These are phyloP conservation scores for Napeogenes sylphis DNA, from an alignment of 2,888 invertebrate species.

Conservation along the genomic window DNA sequence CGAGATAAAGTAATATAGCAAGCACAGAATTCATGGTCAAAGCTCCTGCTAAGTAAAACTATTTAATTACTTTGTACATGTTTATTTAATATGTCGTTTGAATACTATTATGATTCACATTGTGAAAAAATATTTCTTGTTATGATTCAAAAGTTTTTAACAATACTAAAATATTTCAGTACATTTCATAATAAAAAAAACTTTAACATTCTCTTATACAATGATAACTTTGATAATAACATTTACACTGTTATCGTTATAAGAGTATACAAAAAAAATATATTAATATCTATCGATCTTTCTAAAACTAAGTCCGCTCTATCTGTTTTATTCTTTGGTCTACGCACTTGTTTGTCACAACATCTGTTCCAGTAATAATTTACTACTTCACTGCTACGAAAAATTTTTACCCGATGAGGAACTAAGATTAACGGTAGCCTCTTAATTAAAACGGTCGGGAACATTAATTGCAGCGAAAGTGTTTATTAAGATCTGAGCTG, in stretches of 20 bases:
- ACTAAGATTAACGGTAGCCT: conserved; percentile 39
- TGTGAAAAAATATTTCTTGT: too few relatives aligned
- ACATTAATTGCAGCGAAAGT: conserved; percentile 21
- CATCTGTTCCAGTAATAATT: conserved; percentile 64
- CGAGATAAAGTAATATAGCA: conserved; percentile 26
- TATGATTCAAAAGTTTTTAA: too few relatives aligned
- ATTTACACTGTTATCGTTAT: conserved; percentile 7
- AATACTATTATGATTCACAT: too few relatives aligned
- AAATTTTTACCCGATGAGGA: conserved; percentile 35
- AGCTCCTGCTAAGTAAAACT: too few relatives aligned
- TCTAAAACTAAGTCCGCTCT: neutral
- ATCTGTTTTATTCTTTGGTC: conserved; percentile 5
- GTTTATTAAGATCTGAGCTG: conserved; percentile 15
- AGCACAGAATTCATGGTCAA: conserved; percentile 5
- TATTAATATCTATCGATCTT: neutral
- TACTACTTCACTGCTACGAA: conserved; percentile 34
- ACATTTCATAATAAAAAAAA: too few relatives aligned
- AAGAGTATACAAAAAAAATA: conserved; percentile 12
- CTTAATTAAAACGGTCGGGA: conserved; percentile 23
- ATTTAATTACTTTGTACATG: too few relatives aligned
- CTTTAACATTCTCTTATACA: too few relatives aligned
- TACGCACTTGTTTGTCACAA: conserved; percentile 38
- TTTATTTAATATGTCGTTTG: too few relatives aligned
- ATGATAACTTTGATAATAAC: too few relatives aligned
- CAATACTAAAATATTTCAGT: too few relatives aligned